A percentile compares a stretch with the other conserved stretches of the same genome.
Evolutionary conservation across 2,888 invertebrate genomes (phyloP).

Genomic region (Megamerina dolium): DNA sequence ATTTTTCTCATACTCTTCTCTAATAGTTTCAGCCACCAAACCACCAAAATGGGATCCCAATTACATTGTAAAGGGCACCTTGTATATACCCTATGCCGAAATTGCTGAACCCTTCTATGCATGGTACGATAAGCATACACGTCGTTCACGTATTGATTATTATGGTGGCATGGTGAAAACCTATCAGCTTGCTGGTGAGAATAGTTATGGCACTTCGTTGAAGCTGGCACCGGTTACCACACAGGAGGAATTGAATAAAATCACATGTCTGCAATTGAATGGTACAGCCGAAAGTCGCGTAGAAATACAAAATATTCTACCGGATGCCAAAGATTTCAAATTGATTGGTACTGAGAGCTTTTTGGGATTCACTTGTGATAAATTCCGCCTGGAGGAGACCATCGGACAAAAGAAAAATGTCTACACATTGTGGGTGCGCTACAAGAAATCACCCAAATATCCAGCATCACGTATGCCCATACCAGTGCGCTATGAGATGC

Average conservation of each 20-base stretch:
- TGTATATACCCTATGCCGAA: slow-evolving; percentile 90
- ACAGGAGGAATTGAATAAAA: slow-evolving; percentile 61
- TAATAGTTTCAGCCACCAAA: slow-evolving; percentile 37
- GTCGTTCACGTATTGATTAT: slow-evolving; percentile 85
- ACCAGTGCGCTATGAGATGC: slow-evolving; percentile 85
- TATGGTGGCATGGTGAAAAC: slow-evolving; percentile 95
- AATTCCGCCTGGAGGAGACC: slow-evolving; percentile 67
- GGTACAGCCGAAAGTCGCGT: slow-evolving; percentile 61
- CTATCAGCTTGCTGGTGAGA: slow-evolving; percentile 63
- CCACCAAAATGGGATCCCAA: slow-evolving; percentile 64
- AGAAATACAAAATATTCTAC: slow-evolving; percentile 70
- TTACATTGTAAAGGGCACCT: slow-evolving; percentile 70
- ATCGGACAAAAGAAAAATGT: slow-evolving; percentile 78
- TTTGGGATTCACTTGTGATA: slow-evolving; percentile 65
- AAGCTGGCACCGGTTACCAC: slow-evolving; percentile 85
- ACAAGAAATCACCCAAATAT: slow-evolving; percentile 57
- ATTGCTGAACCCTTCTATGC: slow-evolving; percentile 85
- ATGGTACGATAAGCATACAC: slow-evolving; percentile 72
- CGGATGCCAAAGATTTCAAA: slow-evolving; percentile 71
- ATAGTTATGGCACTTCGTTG: slow-evolving; percentile 63
- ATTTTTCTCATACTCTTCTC: too few species aligned
- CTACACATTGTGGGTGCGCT: slow-evolving; percentile 82
- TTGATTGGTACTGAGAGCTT: slow-evolving; percentile 63
- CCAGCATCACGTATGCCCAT: slow-evolving; percentile 55
- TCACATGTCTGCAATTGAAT: slow-evolving; percentile 78